Percentiles rank a stretch among this genome's conserved stretches.
Conservation (phyloP, 1,140 invertebrate genomes). For the Trichomalopsis sarcophagae region DNA sequence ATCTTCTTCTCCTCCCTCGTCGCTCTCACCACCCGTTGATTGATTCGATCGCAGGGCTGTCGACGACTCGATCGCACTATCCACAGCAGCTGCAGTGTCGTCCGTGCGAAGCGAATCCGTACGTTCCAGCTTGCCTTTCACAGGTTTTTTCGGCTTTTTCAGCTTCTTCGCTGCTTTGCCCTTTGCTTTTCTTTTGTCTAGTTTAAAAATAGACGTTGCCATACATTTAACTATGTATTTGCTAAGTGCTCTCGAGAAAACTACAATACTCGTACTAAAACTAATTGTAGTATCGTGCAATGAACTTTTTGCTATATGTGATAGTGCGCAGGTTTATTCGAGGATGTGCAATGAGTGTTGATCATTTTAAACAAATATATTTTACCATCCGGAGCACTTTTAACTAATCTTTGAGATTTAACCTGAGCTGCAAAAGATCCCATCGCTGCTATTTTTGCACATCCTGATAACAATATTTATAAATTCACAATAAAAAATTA, state of each 20-base stretch:
- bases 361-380: constrained; percentile 18
- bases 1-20: constrained; percentile 72
- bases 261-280: neutral
- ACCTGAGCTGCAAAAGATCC: constrained; percentile 62
- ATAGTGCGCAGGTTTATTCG: neutral
- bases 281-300: neutral
- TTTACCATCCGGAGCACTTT: constrained; percentile 66
- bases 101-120: constrained; percentile 54
- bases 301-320: neutral
- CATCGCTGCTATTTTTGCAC: constrained; percentile 63
- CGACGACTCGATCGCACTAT: constrained; percentile 58
- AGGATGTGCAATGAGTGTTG: neutral
- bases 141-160: constrained; percentile 67
- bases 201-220: too few species aligned
- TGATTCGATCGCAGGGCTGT: constrained; percentile 58
- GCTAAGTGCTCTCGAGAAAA: neutral
- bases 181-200: constrained; percentile 23
- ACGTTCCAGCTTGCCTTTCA: constrained; percentile 57
- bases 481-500: neutral
- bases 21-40: constrained; percentile 59
- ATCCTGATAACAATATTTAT: constrained; percentile 54
- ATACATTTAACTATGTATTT: neutral
- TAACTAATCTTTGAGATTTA: constrained; percentile 64
- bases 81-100: constrained; percentile 54
- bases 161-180: constrained; percentile 53